phyloP scores from a whole-genome alignment of 2,797 vertebrate genomes.

The Leuciscus waleckii region DNA sequence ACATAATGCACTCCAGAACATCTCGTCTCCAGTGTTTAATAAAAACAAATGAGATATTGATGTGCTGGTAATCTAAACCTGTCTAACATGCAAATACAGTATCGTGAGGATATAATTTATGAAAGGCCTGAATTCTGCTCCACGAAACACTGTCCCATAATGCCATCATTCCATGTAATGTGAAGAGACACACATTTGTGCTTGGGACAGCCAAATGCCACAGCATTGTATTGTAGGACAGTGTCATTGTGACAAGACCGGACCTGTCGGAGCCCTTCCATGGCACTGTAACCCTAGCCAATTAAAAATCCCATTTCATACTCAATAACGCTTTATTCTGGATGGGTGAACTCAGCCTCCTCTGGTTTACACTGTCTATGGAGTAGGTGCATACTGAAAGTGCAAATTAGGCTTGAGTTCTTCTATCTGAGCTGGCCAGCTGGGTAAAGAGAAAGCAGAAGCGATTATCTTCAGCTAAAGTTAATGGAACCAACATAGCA shows the following conservation, averaged over 20 bases:
- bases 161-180: constrained; percentile 19
- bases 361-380: constrained; percentile 41
- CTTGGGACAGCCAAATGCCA: background rate
- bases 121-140: constrained; percentile 6
- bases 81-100: constrained; percentile 4
- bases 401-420: constrained; percentile 46
- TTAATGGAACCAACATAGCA: constrained; percentile 38
- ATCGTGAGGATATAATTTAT: background rate
- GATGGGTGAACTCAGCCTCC: constrained; percentile 28
- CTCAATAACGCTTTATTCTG: constrained; percentile 49
- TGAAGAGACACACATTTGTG: constrained; percentile 10
- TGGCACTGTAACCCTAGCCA: constrained; percentile 33
- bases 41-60: constrained; percentile 26
- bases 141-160: background rate
- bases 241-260: constrained; percentile 9
- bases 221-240: constrained; percentile 4
- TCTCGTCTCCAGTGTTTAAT: constrained; percentile 25
- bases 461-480: constrained; percentile 34
- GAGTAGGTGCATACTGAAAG: constrained; percentile 34
- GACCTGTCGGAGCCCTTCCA: constrained; percentile 22
- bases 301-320: constrained; percentile 51
- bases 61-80: constrained; percentile 24
- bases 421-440: constrained; percentile 35
- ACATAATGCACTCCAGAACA: constrained; percentile 21
- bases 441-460: constrained; percentile 32